Percentiles rank a stretch among this genome's conserved stretches.
phyloP scores from a whole-genome alignment of 2,888 invertebrate species.

The Slavum lentiscoides region DNA sequence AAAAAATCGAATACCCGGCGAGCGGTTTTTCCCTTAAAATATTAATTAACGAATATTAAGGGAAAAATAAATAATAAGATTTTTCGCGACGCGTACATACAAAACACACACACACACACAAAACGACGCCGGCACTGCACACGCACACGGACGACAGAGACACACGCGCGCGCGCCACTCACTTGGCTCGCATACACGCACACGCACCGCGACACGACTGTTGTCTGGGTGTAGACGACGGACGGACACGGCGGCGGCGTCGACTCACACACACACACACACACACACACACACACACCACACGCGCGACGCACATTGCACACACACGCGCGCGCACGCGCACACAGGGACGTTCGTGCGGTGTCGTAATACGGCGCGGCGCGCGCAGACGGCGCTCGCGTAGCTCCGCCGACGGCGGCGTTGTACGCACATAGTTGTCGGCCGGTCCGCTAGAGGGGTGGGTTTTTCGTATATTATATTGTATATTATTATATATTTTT shows the following conservation, averaged over 20 bases:
- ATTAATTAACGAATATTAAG: no score
- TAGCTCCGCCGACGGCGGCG: not conserved
- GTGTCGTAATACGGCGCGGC: not conserved
- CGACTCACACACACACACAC: not conserved
- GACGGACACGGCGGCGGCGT: constrained; percentile 10
- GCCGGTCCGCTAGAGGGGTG: constrained; percentile 53
- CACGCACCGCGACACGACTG: constrained; percentile 52
- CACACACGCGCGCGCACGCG: constrained; percentile 7
- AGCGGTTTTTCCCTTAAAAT: no score
- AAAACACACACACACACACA: not conserved
- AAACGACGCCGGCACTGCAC: not conserved
- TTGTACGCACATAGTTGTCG: constrained; percentile 19
- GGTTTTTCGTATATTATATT: constrained; percentile 10
- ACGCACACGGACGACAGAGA: constrained; percentile 7
- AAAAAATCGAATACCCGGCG: no score
- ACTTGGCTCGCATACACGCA: constrained; percentile 44
- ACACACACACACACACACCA: not conserved
- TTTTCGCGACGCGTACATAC: not conserved
- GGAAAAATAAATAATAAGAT: no score
- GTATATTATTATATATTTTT: no score
- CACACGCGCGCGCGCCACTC: constrained; percentile 38
- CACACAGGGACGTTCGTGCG: constrained; percentile 15
- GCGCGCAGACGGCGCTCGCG: constrained; percentile 41
- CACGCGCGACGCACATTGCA: constrained; percentile 35
- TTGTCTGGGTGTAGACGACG: constrained; percentile 39